Conservation (phyloP, 2,797 vertebrate genomes). For the Eidolon dupreanum region DNA sequence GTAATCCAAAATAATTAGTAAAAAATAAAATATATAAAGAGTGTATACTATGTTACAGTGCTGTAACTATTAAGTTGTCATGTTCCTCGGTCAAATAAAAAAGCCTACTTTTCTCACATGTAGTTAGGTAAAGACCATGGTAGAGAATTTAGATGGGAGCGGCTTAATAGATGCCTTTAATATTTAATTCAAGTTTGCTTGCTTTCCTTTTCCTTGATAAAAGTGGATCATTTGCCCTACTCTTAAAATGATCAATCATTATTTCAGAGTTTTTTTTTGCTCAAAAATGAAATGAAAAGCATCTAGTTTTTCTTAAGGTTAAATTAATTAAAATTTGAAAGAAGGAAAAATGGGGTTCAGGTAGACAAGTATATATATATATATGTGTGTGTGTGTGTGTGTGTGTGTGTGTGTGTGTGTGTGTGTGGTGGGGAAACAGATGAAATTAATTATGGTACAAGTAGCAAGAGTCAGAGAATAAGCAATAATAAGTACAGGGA, state of each 20-base stretch:
- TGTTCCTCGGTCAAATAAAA: background rate
- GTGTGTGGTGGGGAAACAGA: background rate
- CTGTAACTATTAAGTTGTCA: background rate
- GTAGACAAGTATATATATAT: background rate
- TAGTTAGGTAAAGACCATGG: background rate
- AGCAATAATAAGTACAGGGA: background rate
- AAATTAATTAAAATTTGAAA: background rate
- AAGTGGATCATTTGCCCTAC: background rate
- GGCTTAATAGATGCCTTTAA: background rate
- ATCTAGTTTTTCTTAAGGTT: background rate
- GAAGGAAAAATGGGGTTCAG: background rate
- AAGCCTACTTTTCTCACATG: background rate
- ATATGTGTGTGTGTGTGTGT: background rate
- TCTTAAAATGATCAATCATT: constrained; percentile 1
- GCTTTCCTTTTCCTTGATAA: constrained; percentile 32
- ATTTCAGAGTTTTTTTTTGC: background rate
- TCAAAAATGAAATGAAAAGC: constrained; percentile 8
- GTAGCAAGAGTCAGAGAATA: background rate
- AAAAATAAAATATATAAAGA: background rate
- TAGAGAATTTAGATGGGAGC: background rate
- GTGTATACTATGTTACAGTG: background rate
- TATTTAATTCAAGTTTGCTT: background rate
- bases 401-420: background rate
- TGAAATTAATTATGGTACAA: constrained; percentile 7
- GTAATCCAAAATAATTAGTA: background rate